Conservation (phyloP, 2,797 vertebrate genomes). For the Platyrinchus mystaceus region DNA sequence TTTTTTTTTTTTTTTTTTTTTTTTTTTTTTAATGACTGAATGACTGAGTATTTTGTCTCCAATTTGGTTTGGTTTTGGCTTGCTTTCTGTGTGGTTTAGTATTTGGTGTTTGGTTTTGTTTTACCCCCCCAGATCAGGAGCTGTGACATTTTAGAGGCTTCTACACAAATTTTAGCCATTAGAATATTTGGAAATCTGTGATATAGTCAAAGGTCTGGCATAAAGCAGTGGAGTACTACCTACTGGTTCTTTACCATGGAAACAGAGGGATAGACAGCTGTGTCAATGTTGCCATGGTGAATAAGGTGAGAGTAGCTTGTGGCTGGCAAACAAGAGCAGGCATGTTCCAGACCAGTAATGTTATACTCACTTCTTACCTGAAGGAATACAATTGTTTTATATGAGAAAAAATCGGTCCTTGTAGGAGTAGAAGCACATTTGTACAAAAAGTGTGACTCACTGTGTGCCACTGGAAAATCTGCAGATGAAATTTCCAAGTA, state of each 20-base stretch:
- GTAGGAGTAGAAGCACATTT: background rate
- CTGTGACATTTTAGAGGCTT: background rate
- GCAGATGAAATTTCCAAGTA: background rate
- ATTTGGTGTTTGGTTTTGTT: background rate
- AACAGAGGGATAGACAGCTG: background rate
- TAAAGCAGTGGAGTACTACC: background rate
- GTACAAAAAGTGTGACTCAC: background rate
- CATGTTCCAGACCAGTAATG: background rate
- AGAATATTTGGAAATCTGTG: background rate
- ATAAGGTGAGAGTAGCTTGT: background rate
- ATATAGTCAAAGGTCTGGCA: background rate
- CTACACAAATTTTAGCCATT: background rate
- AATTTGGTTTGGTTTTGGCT: background rate
- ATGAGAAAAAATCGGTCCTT: background rate
- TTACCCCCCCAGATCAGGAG: accelerated
- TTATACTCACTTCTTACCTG: background rate
- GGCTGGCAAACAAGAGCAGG: background rate
- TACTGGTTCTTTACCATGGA: background rate
- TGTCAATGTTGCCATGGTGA: slow-evolving; percentile 16
- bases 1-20: background rate
- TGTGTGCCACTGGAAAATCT: background rate
- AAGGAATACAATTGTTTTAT: background rate
- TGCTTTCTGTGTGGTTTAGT: background rate
- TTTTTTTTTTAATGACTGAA: no score
- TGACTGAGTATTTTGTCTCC: accelerated